These are phyloP conservation scores for Amphipoea oculea DNA, from an alignment of 2,888 invertebrate genomes.

Conservation along the genomic window DNA sequence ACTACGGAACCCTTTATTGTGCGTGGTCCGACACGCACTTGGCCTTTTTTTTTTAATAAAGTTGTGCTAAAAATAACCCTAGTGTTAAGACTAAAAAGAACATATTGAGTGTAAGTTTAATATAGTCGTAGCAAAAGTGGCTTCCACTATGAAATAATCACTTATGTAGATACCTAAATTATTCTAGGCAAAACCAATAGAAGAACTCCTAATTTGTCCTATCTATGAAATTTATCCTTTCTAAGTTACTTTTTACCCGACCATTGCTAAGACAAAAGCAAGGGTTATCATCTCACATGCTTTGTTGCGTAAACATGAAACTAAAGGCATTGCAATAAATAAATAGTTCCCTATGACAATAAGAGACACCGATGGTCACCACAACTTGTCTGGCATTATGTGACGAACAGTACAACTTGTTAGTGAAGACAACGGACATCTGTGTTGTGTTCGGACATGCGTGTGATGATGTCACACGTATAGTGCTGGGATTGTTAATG, in stretches of 20 bases:
- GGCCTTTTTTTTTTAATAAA: not conserved
- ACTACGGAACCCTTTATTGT: too few species aligned
- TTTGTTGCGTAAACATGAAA: not conserved
- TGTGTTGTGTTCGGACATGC: slow-evolving; percentile 8
- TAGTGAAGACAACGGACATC: slow-evolving; percentile 9
- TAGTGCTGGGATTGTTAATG: not conserved
- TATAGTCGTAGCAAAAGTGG: not conserved
- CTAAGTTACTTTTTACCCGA: not conserved
- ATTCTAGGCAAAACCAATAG: not conserved
- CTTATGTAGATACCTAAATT: not conserved
- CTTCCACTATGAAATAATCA: not conserved
- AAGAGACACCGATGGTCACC: slow-evolving; percentile 22
- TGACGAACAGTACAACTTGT: slow-evolving; percentile 26
- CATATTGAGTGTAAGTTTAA: not conserved
- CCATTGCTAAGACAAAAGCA: not conserved
- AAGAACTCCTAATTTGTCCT: not conserved
- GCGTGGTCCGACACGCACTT: not conserved
- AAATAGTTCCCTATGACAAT: slow-evolving; percentile 13
- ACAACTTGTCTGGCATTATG: slow-evolving; percentile 50
- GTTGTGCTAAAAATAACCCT: not conserved
- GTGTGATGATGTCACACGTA: not conserved
- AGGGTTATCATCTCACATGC: not conserved
- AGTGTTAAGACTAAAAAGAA: not conserved
- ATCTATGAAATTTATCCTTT: too few species aligned
- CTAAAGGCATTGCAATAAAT: not conserved